Evolutionary conservation across 2,797 vertebrate species (phyloP).

Genomic region (Mastacembelus armatus): DNA sequence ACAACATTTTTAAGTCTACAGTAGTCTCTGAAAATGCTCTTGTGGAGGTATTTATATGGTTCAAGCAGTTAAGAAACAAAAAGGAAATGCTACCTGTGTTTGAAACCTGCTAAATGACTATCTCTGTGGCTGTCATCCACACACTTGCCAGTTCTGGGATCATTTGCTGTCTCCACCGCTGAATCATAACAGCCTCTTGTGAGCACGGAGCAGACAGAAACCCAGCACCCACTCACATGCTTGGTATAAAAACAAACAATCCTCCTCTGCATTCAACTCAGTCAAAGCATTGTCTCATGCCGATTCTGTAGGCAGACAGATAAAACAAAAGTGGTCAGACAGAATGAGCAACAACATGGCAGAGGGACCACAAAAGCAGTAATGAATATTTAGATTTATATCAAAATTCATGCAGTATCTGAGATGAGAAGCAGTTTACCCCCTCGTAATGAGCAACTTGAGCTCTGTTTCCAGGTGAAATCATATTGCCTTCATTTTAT

Average conservation of each 20-base stretch:
- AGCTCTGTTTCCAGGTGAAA: neutral
- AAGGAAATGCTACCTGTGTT: too few species aligned
- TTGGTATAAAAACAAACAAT: slow-evolving; percentile 29
- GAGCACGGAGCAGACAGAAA: slow-evolving; percentile 9
- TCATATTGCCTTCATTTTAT: neutral
- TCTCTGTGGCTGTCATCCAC: neutral
- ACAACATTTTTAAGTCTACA: neutral
- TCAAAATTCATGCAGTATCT: neutral
- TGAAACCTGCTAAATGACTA: neutral
- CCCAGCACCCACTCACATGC: slow-evolving; percentile 35
- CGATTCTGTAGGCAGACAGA: slow-evolving; percentile 5
- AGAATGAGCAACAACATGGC: slow-evolving; percentile 2
- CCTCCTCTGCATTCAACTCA: slow-evolving; percentile 14
- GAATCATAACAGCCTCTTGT: slow-evolving; percentile 28
- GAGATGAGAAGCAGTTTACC: neutral
- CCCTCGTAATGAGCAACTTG: neutral
- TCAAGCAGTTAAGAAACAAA: neutral
- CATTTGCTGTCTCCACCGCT: slow-evolving; percentile 13
- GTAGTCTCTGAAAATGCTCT: neutral
- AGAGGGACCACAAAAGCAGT: neutral
- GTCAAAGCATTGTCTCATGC: slow-evolving; percentile 8
- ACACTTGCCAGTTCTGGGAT: slow-evolving; percentile 12
- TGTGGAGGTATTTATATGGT: neutral
- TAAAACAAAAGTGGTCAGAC: slow-evolving; percentile 2
- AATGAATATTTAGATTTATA: neutral